Evolutionary conservation across 2,797 vertebrate species (phyloP).

Genomic region (Todus mexicanus): DNA sequence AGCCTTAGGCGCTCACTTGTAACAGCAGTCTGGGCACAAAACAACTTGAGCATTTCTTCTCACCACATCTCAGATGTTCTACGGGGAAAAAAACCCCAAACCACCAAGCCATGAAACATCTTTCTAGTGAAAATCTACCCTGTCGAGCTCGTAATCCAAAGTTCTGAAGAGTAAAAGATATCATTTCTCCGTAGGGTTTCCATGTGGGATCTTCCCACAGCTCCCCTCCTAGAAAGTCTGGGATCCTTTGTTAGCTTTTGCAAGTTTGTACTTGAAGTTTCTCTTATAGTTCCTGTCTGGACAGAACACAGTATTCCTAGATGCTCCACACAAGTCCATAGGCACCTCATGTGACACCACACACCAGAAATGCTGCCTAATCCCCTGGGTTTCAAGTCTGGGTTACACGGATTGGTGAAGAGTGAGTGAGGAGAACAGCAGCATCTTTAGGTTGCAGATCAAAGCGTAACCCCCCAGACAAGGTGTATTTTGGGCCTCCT

Average conservation of each 20-base stretch:
- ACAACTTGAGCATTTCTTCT: not conserved
- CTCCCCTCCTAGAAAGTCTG: not conserved
- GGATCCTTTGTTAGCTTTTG: not conserved
- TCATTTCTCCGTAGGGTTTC: not conserved
- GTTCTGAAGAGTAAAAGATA: not conserved
- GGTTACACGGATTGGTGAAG: not conserved
- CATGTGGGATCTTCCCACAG: not conserved
- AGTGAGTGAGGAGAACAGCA: not conserved
- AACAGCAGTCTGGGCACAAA: constrained; percentile 4
- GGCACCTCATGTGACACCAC: not conserved
- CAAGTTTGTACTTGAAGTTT: not conserved
- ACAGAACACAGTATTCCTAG: not conserved
- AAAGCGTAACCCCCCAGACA: not conserved
- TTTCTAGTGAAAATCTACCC: not conserved
- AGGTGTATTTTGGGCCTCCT: not conserved
- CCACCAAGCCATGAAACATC: not conserved
- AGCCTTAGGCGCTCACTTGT: not conserved
- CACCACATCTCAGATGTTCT: not conserved
- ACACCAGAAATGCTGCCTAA: not conserved
- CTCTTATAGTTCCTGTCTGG: not conserved
- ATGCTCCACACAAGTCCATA: not conserved
- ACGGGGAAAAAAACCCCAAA: not conserved
- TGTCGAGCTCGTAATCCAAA: not conserved
- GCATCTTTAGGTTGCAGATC: not conserved
- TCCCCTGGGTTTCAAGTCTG: not conserved